A percentile compares a stretch with the other conserved stretches of the same genome.
phyloP scores from a whole-genome alignment of 2,888 invertebrate genomes.

The Ophion ventricosus region DNA sequence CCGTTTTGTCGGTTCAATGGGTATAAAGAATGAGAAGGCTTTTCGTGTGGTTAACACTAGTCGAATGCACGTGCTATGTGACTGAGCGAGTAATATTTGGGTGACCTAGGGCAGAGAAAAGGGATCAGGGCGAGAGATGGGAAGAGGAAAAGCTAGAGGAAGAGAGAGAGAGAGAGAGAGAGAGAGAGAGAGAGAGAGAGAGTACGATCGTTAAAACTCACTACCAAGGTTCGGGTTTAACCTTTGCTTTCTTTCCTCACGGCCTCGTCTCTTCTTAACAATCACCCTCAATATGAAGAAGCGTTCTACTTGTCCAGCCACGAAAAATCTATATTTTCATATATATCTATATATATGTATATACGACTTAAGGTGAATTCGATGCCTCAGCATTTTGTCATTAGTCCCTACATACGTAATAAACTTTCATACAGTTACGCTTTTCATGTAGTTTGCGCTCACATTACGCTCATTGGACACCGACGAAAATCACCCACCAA shows the following conservation, averaged over 20 bases:
- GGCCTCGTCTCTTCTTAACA: constrained; percentile 11
- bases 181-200: background rate
- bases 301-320: constrained; percentile 50
- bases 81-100: constrained; percentile 18
- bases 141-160: background rate
- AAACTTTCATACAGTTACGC: background rate
- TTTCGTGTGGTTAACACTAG: too few relatives aligned
- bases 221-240: constrained; percentile 60
- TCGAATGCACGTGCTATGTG: background rate
- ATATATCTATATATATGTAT: background rate
- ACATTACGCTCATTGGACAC: background rate
- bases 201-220: constrained; percentile 62
- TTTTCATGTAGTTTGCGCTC: background rate
- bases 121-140: constrained; percentile 35
- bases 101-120: constrained; percentile 51
- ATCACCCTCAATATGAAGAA: constrained; percentile 24
- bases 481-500: background rate
- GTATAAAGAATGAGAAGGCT: background rate
- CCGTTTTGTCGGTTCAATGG: background rate
- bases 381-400: background rate
- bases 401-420: background rate
- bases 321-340: constrained; percentile 14
- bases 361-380: background rate
- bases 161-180: constrained; percentile 11
- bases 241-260: constrained; percentile 44